Conservation (phyloP, 2,113 vertebrate species). For the Semicossyphus pulcher region DNA sequence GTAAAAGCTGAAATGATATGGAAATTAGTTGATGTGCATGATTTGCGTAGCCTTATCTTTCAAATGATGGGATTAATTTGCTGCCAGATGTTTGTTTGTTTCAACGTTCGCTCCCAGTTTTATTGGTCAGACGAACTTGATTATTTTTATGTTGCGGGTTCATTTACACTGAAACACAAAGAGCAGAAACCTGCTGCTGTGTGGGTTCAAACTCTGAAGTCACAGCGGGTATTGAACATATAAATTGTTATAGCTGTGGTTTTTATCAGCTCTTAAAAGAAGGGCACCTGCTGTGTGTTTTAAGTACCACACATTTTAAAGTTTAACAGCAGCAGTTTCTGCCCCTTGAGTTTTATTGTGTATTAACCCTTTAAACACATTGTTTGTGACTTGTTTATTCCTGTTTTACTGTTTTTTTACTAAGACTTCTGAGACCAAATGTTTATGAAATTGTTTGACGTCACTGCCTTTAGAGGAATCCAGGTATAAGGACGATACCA, state of each 20-base stretch:
- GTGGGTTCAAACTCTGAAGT: background rate
- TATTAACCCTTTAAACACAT: conserved; percentile 18
- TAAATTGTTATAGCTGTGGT: conserved; percentile 9
- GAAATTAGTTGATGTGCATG: conserved; percentile 21
- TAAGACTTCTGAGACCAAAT: conserved; percentile 71
- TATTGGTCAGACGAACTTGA: conserved; percentile 79
- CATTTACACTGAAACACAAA: conserved; percentile 29
- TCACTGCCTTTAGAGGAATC: conserved; percentile 49
- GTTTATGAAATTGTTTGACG: conserved; percentile 65
- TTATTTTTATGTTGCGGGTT: conserved; percentile 37
- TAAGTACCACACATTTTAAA: background rate
- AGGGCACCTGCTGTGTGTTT: background rate
- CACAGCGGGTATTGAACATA: conserved; percentile 19
- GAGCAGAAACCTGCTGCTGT: background rate
- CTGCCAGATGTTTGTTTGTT: conserved; percentile 57
- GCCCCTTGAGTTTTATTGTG: conserved; percentile 40
- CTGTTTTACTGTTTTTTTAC: conserved; percentile 66
- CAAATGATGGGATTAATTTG: conserved; percentile 58
- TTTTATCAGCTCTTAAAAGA: conserved; percentile 36
- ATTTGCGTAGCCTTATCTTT: conserved; percentile 49
- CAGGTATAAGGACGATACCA: conserved; percentile 52
- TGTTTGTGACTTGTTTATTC: conserved; percentile 37
- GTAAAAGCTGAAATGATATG: conserved; percentile 9
- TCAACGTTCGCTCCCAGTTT: conserved; percentile 75
- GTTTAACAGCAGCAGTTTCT: background rate